Base-by-base conservation (phyloP, 2,888 invertebrate species). In the Leptothorax acervorum region DNA sequence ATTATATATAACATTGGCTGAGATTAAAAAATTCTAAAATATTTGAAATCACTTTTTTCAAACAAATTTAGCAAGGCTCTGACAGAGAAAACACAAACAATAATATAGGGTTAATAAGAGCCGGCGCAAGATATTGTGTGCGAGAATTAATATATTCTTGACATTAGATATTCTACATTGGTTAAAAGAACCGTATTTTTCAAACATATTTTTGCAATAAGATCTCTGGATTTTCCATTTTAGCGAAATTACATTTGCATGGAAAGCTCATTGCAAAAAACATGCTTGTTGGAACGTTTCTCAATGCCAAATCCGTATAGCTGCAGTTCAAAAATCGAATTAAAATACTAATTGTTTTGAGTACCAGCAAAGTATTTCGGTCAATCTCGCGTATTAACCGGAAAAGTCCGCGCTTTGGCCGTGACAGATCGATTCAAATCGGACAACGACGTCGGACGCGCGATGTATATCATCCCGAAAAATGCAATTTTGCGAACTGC, bases 401-500 rank as follows among this genome's bases (percentile, higher is more conserved):
- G 70, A 31, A 68, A 68, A 79, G 5, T 8, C 28, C 18, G 42
- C 39, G 53, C 28, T 45, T 31, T 11, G 15, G 3, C 6, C 35
- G 23, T 60, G 71, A 53, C 63, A 63, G 45, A 70, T 65, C 71
- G 63, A 81, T 84, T 63, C 45, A 57, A 48, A 84, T 81, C 35
- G 65, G 28, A 23, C 42, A 68, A 70, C 42, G 65, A 55, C 23
- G n/a, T 39, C 6, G 53, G 39, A 60, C 28, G 11, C 18, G 31
- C 35, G 65, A 23, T 73, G 23, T 60, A 60, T 53, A 66, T 81
- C 84, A 68, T 83, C 35, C 60, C 12, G 45, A 79, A 79, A 81
- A 85, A 85, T 76, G 70, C 57, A 85, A 85, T 87, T 83, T 76
- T 55, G 68, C 68, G 18, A 83, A 84, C 75, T 82, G 70, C 73